Conservation (phyloP, 2,797 vertebrate genomes). For the Falco columbarius region DNA sequence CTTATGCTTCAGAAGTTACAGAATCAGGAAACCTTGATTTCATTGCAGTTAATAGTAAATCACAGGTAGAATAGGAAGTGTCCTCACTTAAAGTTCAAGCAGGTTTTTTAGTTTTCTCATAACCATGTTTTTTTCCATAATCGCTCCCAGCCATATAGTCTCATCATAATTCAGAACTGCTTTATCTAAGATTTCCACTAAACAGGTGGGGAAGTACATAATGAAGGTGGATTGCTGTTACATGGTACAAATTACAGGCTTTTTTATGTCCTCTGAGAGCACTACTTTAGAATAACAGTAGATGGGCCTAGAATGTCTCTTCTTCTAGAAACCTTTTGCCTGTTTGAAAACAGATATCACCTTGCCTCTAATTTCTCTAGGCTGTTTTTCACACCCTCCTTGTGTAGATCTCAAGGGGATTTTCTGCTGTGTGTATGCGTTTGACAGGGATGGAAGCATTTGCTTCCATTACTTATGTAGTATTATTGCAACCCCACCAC, state of each 20-base stretch:
- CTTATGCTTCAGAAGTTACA: background rate
- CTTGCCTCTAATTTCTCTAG: background rate
- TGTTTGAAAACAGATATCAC: background rate
- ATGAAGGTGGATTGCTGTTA: background rate
- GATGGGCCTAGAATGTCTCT: background rate
- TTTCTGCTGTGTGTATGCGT: background rate
- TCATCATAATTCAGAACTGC: background rate
- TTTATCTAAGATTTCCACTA: background rate
- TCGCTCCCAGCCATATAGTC: background rate
- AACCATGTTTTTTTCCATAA: background rate
- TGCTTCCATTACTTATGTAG: background rate
- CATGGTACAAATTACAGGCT: background rate
- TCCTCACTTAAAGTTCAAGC: background rate
- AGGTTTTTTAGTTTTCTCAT: conserved; percentile 3
- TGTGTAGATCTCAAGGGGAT: background rate
- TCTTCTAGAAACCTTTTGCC: background rate
- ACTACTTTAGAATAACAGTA: background rate
- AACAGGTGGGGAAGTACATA: background rate
- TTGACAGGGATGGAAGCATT: background rate
- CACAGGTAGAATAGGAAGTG: background rate
- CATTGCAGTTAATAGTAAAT: background rate
- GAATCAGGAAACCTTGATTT: background rate
- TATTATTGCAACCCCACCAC: background rate
- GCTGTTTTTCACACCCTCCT: background rate
- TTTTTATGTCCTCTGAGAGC: background rate